These are phyloP conservation scores for Zaprionus ghesquierei DNA, from an alignment of 1,140 invertebrate genomes.

Conservation along the genomic window DNA sequence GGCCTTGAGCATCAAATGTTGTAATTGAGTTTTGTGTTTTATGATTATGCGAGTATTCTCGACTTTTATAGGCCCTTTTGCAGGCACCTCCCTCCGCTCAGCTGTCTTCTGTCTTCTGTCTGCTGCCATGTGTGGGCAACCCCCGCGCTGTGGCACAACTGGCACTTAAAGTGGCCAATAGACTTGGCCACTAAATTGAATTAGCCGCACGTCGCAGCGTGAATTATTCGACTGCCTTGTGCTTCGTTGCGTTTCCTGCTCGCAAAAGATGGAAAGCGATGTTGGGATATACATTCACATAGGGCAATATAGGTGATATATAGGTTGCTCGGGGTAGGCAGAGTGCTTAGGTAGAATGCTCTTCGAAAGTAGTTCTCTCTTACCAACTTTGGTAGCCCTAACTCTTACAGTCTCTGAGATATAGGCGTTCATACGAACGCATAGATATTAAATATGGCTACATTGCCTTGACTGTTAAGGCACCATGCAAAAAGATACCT, in stretches of 20 bases:
- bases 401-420: too few relatives aligned
- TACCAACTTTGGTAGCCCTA: too few relatives aligned
- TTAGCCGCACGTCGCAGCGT: slow-evolving; percentile 27
- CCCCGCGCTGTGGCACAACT: slow-evolving; percentile 14
- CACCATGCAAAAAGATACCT: too few relatives aligned
- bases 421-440: too few relatives aligned
- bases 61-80: slow-evolving; percentile 37
- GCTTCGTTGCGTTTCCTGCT: background rate
- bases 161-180: slow-evolving; percentile 44
- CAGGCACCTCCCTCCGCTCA: background rate
- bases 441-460: too few relatives aligned
- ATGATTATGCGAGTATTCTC: slow-evolving; percentile 51
- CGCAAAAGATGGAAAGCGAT: background rate
- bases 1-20: slow-evolving; percentile 78
- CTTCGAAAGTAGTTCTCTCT: background rate
- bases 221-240: slow-evolving; percentile 34
- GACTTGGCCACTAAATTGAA: slow-evolving; percentile 41
- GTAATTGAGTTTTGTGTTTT: slow-evolving; percentile 81
- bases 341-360: too few relatives aligned
- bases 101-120: background rate
- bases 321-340: too few relatives aligned
- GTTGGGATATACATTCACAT: background rate
- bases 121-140: slow-evolving; percentile 24
- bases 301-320: background rate
- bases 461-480: too few relatives aligned